phyloP scores from a whole-genome alignment of 2,113 vertebrate species.

The Caloenas nicobarica region DNA sequence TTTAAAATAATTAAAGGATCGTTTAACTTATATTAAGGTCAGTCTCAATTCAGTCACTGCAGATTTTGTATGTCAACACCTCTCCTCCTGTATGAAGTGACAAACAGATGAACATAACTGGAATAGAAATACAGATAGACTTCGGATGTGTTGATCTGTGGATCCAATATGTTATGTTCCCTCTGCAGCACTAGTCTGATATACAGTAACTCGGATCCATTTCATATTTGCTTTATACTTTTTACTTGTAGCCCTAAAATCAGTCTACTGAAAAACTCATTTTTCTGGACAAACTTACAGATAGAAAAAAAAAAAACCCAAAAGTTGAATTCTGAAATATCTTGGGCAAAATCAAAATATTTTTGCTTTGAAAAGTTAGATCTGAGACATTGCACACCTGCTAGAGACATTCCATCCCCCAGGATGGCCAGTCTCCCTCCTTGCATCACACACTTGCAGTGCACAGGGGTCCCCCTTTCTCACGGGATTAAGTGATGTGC shows the following conservation, averaged over 20 bases:
- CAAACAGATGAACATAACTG: neutral
- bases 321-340: neutral
- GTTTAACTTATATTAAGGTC: neutral
- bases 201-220: neutral
- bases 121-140: neutral
- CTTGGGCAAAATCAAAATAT: neutral
- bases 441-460: neutral
- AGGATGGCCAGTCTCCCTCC: neutral
- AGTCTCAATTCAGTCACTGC: neutral
- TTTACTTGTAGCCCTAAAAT: neutral
- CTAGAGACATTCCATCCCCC: neutral
- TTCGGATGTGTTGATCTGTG: neutral
- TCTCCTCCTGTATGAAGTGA: neutral
- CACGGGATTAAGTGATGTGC: accelerated
- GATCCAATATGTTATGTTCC: neutral
- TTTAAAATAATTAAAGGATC: neutral
- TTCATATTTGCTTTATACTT: neutral
- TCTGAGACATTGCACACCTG: neutral
- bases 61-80: neutral
- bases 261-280: neutral
- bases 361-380: neutral
- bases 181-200: neutral
- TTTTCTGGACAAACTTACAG: neutral
- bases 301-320: neutral
- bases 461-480: neutral